Conservation (phyloP, 1,140 invertebrate genomes). For the Euura saliciscinereae region DNA sequence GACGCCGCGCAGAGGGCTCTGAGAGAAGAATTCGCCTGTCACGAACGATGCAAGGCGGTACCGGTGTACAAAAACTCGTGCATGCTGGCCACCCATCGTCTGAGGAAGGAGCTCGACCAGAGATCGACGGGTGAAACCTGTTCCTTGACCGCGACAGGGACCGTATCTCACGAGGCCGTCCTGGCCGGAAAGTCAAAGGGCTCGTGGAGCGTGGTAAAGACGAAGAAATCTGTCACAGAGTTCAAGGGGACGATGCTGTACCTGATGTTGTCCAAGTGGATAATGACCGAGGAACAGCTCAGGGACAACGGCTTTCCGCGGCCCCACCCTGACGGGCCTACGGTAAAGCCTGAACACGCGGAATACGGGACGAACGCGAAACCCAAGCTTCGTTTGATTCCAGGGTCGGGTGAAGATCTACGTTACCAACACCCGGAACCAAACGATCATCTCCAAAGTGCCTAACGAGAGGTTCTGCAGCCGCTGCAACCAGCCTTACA, state of each 20-base stretch:
- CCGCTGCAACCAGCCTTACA: conserved; percentile 82
- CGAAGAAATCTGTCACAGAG: conserved; percentile 54
- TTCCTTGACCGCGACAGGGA: conserved; percentile 41
- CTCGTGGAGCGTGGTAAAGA: conserved; percentile 76
- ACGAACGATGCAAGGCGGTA: conserved; percentile 78
- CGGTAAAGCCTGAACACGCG: conserved; percentile 28
- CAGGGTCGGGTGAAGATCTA: conserved; percentile 65
- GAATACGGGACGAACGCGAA: background rate
- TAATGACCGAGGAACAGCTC: conserved; percentile 79
- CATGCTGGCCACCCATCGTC: conserved; percentile 77
- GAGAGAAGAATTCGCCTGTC: conserved; percentile 79
- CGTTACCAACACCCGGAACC: conserved; percentile 64
- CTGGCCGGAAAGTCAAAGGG: conserved; percentile 69
- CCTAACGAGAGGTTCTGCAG: conserved; percentile 79
- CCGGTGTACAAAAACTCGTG: conserved; percentile 86
- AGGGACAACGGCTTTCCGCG: conserved; percentile 85
- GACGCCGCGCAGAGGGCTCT: conserved; percentile 70
- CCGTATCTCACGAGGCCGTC: conserved; percentile 69
- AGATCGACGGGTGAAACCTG: conserved; percentile 53
- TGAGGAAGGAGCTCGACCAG: conserved; percentile 70
- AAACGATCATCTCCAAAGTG: conserved; percentile 65
- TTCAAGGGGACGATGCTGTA: conserved; percentile 57
- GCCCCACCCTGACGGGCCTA: conserved; percentile 62
- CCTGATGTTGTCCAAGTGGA: conserved; percentile 58
- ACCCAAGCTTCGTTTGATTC: conserved; percentile 15